phyloP scores from a whole-genome alignment of 2,797 vertebrate species.

The Enteromius argenteus region DNA sequence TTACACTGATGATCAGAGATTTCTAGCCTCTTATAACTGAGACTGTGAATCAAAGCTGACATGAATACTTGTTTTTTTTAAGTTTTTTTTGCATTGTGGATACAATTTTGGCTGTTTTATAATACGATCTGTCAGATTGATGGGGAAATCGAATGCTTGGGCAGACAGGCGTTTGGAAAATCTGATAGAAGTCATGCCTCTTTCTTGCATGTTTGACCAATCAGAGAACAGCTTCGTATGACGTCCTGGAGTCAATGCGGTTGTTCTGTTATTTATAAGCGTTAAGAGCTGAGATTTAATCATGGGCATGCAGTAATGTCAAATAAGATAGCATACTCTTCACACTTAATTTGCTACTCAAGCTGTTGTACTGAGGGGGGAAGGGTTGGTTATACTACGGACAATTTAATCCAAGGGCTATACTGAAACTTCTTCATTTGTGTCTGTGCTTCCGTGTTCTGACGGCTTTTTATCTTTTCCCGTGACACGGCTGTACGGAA shows the following conservation, averaged over 20 bases:
- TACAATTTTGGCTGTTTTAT: conserved; percentile 43
- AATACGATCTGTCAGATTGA: conserved; percentile 38
- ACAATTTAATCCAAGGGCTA: conserved; percentile 84
- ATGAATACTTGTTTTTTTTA: too few species aligned
- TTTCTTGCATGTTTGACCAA: conserved; percentile 54
- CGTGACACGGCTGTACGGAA: conserved; percentile 67
- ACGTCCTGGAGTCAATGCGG: conserved; percentile 16
- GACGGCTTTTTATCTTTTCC: conserved; percentile 69
- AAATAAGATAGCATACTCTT: conserved; percentile 37
- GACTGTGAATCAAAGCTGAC: conserved; percentile 42
- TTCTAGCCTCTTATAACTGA: conserved; percentile 37
- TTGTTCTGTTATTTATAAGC: conserved; percentile 43
- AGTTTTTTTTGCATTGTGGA: conserved; percentile 51
- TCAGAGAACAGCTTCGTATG: conserved; percentile 33
- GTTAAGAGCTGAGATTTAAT: conserved; percentile 45
- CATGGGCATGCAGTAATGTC: conserved; percentile 56
- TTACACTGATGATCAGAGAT: conserved; percentile 20
- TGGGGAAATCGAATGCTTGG: conserved; percentile 28
- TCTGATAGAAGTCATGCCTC: conserved; percentile 26
- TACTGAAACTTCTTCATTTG: conserved; percentile 74
- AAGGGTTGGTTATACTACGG: conserved; percentile 57
- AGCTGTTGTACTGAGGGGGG: conserved; percentile 61
- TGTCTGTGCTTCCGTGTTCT: conserved; percentile 75
- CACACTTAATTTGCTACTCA: conserved; percentile 63
- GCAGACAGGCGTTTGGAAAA: conserved; percentile 25